A percentile compares a stretch with the other conserved stretches of the same genome.
These are phyloP conservation scores for Meloidogyne exigua DNA, from an alignment of 1,140 invertebrate species.

Conservation along the genomic window DNA sequence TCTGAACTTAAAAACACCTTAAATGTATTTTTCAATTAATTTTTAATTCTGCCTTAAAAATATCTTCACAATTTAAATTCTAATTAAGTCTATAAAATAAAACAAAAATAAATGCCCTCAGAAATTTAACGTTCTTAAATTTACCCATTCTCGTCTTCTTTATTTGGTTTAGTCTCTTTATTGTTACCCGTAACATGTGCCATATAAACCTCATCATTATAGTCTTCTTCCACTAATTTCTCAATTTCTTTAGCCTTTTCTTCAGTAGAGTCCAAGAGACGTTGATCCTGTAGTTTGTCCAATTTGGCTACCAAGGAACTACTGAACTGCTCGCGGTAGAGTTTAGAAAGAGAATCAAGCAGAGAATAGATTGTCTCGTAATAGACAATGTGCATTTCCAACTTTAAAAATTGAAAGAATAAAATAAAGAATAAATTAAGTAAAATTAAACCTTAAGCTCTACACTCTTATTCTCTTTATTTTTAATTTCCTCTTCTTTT, in stretches of 20 bases:
- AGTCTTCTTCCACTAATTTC: background rate
- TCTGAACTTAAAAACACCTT: too few relatives aligned
- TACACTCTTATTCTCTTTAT: too few relatives aligned
- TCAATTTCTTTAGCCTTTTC: background rate
- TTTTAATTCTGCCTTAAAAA: too few relatives aligned
- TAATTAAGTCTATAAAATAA: too few relatives aligned
- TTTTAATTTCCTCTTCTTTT: too few relatives aligned
- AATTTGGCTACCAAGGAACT: conserved; percentile 10
- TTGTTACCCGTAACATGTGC: background rate
- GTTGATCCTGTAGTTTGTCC: conserved; percentile 8
- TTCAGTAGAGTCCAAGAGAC: background rate
- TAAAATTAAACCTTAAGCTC: too few relatives aligned
- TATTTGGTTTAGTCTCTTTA: background rate
- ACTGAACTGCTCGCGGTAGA: conserved; percentile 23
- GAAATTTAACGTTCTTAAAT: background rate
- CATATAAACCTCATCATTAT: background rate
- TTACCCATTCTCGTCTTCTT: background rate
- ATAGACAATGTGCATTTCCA: conserved; percentile 28
- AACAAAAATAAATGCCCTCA: background rate
- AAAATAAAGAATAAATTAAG: too few relatives aligned
- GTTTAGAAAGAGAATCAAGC: conserved; percentile 18
- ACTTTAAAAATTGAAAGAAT: background rate
- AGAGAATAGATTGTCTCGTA: conserved; percentile 41
- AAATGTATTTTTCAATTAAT: too few relatives aligned
- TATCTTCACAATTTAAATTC: too few relatives aligned